A percentile compares a stretch with the other conserved stretches of the same genome.
These are phyloP conservation scores for Gallinago paraguaiae DNA, from an alignment of 2,113 vertebrate species.

Conservation along the genomic window DNA sequence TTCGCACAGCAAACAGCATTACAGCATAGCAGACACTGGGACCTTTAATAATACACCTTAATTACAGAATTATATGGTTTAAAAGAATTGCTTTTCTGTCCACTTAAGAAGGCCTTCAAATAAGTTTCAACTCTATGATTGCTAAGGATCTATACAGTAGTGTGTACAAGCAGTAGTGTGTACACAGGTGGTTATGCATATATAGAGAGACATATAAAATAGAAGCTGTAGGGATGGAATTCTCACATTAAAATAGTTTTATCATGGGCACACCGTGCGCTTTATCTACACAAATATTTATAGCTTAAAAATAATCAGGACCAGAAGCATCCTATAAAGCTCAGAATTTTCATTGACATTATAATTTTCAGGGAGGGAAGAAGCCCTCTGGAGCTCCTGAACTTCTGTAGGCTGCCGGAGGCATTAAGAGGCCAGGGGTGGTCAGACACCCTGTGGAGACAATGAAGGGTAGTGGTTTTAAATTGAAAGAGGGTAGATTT, in stretches of 20 bases:
- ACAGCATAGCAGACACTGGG: not conserved
- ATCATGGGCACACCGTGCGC: not conserved
- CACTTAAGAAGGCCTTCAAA: not conserved
- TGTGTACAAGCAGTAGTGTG: not conserved
- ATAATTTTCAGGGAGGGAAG: not conserved
- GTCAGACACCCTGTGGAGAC: rapidly evolving
- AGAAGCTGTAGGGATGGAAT: not conserved
- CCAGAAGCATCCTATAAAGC: not conserved
- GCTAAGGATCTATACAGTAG: not conserved
- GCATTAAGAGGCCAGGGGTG: not conserved
- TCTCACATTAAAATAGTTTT: not conserved
- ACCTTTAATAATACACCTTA: slow-evolving; percentile 17
- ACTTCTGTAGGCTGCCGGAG: not conserved
- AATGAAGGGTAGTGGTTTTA: no score
- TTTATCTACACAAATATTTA: not conserved
- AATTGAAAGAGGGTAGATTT: no score
- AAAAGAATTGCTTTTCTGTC: slow-evolving; percentile 37
- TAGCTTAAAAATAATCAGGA: not conserved
- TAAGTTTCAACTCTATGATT: not conserved
- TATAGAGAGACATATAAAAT: not conserved
- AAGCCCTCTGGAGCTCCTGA: not conserved
- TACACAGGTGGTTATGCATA: not conserved
- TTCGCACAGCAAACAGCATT: slow-evolving; percentile 27
- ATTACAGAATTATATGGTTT: slow-evolving; percentile 31
- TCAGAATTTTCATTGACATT: not conserved